phyloP scores from a whole-genome alignment of 2,113 vertebrate species.

The Panthera uncia region DNA sequence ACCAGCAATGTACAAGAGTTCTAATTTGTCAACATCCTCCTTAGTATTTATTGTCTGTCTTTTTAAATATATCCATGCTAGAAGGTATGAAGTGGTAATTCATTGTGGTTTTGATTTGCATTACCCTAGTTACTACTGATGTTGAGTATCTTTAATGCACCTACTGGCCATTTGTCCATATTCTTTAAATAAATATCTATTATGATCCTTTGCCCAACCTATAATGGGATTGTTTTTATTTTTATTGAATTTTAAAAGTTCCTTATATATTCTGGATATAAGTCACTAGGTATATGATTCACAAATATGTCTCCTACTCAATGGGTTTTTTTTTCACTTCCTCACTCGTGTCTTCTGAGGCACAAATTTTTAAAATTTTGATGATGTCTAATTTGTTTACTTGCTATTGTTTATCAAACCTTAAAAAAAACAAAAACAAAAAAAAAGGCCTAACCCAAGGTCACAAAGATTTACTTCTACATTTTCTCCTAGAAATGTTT shows the following conservation, averaged over 20 bases:
- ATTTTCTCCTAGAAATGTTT: background rate
- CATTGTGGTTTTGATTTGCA: background rate
- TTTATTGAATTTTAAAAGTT: background rate
- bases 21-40: too few relatives aligned
- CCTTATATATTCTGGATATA: background rate
- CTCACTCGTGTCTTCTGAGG: background rate
- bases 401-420: background rate
- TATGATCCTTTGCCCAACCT: background rate
- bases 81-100: background rate
- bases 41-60: background rate
- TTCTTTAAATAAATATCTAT: background rate
- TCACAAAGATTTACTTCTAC: background rate
- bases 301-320: background rate
- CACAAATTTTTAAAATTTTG: background rate
- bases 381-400: background rate
- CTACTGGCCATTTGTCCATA: background rate
- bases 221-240: background rate
- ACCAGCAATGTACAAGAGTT: too few relatives aligned
- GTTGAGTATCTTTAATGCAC: background rate
- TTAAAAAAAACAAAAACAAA: background rate
- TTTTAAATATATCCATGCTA: background rate
- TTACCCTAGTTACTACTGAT: background rate
- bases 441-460: background rate
- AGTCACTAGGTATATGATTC: background rate
- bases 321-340: background rate